phyloP scores from a whole-genome alignment of 2,888 invertebrate species.

The Athalia circularis region DNA sequence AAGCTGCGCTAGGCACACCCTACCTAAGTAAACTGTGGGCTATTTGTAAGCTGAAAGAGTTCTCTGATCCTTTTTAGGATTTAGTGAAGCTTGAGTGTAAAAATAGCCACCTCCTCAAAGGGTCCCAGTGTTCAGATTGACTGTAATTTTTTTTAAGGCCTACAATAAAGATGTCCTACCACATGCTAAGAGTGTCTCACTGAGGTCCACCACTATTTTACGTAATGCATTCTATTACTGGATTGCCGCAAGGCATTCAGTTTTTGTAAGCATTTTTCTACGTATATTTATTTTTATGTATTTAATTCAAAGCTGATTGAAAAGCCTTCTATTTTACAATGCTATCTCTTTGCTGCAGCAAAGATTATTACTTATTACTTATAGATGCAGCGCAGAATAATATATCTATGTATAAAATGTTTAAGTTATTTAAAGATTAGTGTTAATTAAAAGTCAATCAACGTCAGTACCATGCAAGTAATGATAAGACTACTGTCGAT shows the following conservation, averaged over 20 bases:
- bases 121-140: conserved; percentile 24
- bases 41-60: conserved; percentile 23
- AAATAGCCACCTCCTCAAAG: conserved; percentile 33
- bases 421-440: no score
- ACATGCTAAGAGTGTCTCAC: conserved; percentile 38
- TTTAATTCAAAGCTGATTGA: not conserved
- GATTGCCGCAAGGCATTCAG: conserved; percentile 1
- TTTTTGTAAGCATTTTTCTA: conserved; percentile 5
- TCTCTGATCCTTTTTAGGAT: conserved; percentile 20
- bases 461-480: no score
- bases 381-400: no score
- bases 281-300: not conserved
- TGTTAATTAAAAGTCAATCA: no score
- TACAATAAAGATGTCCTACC: conserved; percentile 37
- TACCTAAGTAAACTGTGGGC: conserved; percentile 13
- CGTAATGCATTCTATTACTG: conserved; percentile 45
- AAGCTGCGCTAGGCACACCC: conserved; percentile 11
- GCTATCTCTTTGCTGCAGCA: no score
- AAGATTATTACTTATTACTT: no score
- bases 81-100: not conserved
- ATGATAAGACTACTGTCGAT: no score
- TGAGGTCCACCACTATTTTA: conserved; percentile 28
- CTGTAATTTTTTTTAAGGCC: conserved; percentile 29
- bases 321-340: no score
- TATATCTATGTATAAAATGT: no score